phyloP scores from a whole-genome alignment of 2,113 vertebrate species.

The Galbula dea region DNA sequence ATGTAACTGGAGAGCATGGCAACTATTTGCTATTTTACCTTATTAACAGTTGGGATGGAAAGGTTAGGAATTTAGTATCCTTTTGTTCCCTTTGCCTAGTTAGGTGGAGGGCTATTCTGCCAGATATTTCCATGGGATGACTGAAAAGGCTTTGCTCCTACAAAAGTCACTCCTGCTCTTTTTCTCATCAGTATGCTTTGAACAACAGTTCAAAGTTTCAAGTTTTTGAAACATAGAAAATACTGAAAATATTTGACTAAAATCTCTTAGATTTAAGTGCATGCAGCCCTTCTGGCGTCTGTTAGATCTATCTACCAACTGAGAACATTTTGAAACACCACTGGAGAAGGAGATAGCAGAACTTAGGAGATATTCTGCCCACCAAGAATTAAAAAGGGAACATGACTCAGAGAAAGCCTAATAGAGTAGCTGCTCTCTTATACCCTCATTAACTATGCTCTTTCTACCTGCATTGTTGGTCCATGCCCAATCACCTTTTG shows the following conservation, averaged over 20 bases:
- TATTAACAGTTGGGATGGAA: neutral
- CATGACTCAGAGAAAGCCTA: neutral
- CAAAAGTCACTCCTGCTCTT: neutral
- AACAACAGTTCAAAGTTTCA: neutral
- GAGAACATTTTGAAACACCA: neutral
- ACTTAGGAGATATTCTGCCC: neutral
- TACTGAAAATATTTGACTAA: neutral
- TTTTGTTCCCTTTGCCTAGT: neutral
- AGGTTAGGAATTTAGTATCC: neutral
- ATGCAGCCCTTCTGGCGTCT: neutral
- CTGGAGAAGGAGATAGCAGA: neutral
- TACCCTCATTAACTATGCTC: neutral
- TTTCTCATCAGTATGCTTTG: neutral
- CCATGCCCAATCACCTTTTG: neutral
- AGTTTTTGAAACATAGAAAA: neutral
- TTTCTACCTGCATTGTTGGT: neutral
- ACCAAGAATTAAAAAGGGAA: neutral
- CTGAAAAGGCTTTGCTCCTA: neutral
- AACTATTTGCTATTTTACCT: neutral
- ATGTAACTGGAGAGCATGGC: constrained; percentile 34
- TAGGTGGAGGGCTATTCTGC: neutral
- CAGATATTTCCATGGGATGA: neutral
- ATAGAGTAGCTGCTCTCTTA: neutral
- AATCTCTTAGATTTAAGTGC: neutral
- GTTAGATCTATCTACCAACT: neutral